phyloP scores from a whole-genome alignment of 2,797 vertebrate species.

The Danio jaintianensis region DNA sequence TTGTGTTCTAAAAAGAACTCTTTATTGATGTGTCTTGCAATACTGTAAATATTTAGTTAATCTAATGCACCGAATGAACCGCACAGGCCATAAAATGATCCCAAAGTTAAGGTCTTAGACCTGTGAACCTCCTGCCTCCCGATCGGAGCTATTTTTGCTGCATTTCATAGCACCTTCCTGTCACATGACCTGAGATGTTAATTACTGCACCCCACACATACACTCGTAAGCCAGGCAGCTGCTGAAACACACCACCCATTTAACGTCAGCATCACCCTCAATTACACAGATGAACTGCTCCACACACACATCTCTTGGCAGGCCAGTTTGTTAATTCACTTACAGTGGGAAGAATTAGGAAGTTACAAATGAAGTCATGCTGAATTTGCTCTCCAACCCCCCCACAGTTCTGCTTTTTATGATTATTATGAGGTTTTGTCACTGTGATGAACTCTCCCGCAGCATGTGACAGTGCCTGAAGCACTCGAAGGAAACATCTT shows the following conservation, averaged over 20 bases:
- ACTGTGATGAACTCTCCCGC: not conserved
- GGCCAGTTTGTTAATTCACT: conserved; percentile 2
- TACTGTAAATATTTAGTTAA: conserved; percentile 18
- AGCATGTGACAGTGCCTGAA: not conserved
- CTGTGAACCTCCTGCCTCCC: not conserved
- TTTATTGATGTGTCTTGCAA: conserved; percentile 11
- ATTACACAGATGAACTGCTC: conserved; percentile 27
- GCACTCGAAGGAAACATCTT: conserved; percentile 5
- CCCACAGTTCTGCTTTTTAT: not conserved
- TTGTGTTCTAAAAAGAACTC: not conserved
- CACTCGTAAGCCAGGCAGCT: conserved; percentile 52
- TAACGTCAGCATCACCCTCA: conserved; percentile 40
- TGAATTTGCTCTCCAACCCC: not conserved
- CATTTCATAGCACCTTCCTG: conserved; percentile 43
- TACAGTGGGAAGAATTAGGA: not conserved
- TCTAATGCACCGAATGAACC: not conserved
- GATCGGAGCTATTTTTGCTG: conserved; percentile 46
- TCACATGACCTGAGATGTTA: conserved; percentile 63
- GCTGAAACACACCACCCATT: conserved; percentile 48
- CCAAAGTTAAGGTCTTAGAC: not conserved
- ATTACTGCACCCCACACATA: conserved; percentile 67
- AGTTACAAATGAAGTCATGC: not conserved
- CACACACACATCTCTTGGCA: not conserved
- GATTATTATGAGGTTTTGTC: not conserved
- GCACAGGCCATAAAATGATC: not conserved